phyloP scores from a whole-genome alignment of 2,797 vertebrate genomes.

The Arremon brunneinucha region DNA sequence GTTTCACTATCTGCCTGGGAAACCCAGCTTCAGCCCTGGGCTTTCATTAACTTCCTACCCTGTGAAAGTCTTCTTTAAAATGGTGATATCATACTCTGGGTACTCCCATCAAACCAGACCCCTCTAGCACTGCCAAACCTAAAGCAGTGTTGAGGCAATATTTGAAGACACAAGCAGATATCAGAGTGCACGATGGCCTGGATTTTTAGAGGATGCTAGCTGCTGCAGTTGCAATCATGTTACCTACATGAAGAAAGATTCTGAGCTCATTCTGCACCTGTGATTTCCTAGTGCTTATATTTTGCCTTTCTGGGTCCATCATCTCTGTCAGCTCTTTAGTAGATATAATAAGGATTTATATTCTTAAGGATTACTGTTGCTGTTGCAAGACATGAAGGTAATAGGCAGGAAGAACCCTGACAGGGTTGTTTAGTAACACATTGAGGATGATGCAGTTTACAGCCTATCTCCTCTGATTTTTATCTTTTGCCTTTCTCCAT shows the following conservation, averaged over 20 bases:
- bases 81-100: background rate
- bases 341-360: background rate
- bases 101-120: background rate
- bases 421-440: background rate
- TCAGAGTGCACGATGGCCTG: accelerated
- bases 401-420: background rate
- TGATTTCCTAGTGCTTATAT: background rate
- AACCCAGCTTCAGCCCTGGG: background rate
- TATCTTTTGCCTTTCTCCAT: background rate
- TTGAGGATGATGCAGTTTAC: background rate
- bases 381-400: background rate
- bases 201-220: background rate
- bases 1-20: background rate
- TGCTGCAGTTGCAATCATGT: background rate
- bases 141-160: background rate
- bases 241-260: background rate
- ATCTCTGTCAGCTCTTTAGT: background rate
- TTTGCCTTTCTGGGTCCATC: background rate
- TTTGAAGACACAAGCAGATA: background rate
- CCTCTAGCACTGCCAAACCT: background rate
- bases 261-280: background rate
- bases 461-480: background rate
- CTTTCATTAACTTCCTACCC: background rate
- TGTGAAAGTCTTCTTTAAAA: background rate
- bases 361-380: background rate